A percentile compares a stretch with the other conserved stretches of the same genome.
Conservation (phyloP, 2,797 vertebrate genomes). For the Phoeniculus purpureus region DNA sequence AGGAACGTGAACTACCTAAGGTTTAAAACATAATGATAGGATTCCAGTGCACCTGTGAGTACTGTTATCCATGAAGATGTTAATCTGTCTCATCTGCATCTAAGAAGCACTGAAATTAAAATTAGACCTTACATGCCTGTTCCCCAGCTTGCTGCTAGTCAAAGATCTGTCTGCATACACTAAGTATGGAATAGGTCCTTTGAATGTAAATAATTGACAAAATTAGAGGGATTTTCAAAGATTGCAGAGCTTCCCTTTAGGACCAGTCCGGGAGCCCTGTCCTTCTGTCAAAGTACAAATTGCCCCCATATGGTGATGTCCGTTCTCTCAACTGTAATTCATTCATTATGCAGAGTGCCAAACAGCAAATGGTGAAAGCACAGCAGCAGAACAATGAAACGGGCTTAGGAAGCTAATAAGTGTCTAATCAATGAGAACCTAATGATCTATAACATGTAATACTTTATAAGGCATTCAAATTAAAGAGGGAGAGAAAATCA, state of each 20-base stretch:
- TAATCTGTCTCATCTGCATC: constrained; percentile 71
- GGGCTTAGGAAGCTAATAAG: constrained; percentile 44
- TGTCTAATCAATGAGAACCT: constrained; percentile 35
- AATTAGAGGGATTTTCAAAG: constrained; percentile 70
- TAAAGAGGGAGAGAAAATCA: neutral
- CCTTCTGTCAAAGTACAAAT: constrained; percentile 73
- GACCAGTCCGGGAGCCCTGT: constrained; percentile 62
- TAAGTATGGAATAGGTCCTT: constrained; percentile 61
- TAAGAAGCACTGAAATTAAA: constrained; percentile 71
- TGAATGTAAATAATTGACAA: constrained; percentile 76
- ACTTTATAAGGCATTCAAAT: constrained; percentile 41
- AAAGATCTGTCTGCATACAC: constrained; percentile 50
- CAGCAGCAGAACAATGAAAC: constrained; percentile 53
- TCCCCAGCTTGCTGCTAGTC: constrained; percentile 59
- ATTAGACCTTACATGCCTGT: constrained; percentile 56
- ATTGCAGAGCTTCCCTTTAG: constrained; percentile 65
- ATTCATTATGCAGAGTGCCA: constrained; percentile 58
- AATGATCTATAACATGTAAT: constrained; percentile 42
- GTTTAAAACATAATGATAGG: neutral
- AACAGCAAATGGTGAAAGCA: constrained; percentile 67
- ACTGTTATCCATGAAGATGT: constrained; percentile 45
- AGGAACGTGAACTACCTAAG: neutral
- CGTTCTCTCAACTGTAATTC: constrained; percentile 71
- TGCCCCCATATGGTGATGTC: constrained; percentile 65
- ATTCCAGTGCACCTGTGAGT: neutral